A percentile compares a stretch with the other conserved stretches of the same genome.
Evolutionary conservation across 35 echinoderm and acorn worm species (phyloP).

Genomic region (Lytechinus variegatus): DNA sequence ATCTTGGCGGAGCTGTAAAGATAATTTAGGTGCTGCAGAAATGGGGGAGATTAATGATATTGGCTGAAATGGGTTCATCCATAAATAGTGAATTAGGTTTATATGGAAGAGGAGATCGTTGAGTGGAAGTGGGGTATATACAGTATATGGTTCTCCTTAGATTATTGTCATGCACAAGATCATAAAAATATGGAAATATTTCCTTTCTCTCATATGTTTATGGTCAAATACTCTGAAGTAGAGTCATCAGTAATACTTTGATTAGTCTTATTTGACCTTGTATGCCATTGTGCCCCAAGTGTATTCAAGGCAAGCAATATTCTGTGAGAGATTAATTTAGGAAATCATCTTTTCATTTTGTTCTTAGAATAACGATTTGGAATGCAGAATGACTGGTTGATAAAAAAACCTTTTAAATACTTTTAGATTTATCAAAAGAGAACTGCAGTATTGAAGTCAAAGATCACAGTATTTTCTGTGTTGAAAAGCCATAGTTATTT

Average conservation of each 20-base stretch:
- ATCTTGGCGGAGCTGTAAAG: not conserved
- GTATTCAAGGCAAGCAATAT: not conserved
- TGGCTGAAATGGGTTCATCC: slow-evolving; percentile 9
- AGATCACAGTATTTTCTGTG: not conserved
- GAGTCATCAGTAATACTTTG: not conserved
- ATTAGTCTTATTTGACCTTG: not conserved
- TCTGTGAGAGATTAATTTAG: not conserved
- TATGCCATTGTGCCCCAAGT: not conserved
- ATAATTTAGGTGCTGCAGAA: not conserved
- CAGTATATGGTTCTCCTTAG: not conserved
- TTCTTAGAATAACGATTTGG: too few relatives aligned
- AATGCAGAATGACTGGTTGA: not conserved
- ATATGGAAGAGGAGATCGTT: not conserved
- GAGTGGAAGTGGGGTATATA: not conserved
- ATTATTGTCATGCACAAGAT: not conserved
- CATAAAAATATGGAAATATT: not conserved
- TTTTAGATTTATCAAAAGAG: not conserved
- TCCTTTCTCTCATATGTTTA: not conserved
- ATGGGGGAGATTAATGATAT: not conserved
- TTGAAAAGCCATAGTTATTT: not conserved
- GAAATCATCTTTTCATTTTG: not conserved
- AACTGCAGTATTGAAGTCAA: not conserved
- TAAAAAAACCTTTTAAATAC: not conserved
- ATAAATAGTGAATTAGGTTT: not conserved
- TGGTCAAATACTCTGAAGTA: not conserved